These are phyloP conservation scores for Epinotia brunnichana DNA, from an alignment of 2,888 invertebrate species.

Conservation along the genomic window DNA sequence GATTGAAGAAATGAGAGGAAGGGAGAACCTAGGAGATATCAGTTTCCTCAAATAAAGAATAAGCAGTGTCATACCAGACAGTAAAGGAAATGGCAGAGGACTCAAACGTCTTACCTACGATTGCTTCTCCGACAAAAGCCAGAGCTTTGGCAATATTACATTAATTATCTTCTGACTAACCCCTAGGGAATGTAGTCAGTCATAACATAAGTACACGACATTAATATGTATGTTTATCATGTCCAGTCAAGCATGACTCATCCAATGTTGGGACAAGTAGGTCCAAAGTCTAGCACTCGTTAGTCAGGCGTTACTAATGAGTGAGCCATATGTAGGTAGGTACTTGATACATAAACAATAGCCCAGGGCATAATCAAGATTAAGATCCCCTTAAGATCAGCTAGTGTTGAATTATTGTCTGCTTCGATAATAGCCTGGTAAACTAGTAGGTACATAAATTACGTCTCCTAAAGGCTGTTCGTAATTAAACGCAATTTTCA, in stretches of 20 bases:
- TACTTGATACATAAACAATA: slow-evolving; percentile 18
- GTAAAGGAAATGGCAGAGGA: too few species aligned
- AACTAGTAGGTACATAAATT: not conserved
- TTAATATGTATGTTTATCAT: slow-evolving; percentile 34
- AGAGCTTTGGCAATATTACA: slow-evolving; percentile 8
- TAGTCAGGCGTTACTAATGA: slow-evolving; percentile 34
- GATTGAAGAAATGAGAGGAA: not conserved
- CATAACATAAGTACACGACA: slow-evolving; percentile 26
- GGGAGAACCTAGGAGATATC: not conserved
- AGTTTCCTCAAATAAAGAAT: too few species aligned
- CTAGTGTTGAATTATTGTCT: not conserved
- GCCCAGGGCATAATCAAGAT: not conserved
- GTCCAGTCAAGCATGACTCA: slow-evolving; percentile 32
- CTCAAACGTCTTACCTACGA: not conserved
- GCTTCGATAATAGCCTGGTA: not conserved
- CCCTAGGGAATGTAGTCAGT: slow-evolving; percentile 16
- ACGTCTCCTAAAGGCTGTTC: not conserved
- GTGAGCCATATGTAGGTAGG: not conserved
- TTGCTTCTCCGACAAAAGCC: not conserved
- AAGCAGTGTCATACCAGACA: too few species aligned
- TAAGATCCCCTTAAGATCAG: slow-evolving; percentile 14
- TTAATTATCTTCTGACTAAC: slow-evolving; percentile 14
- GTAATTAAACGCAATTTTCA: not conserved
- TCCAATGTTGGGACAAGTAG: slow-evolving; percentile 17
- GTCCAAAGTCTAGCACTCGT: slow-evolving; percentile 27